Evolutionary conservation across 2,797 vertebrate genomes (phyloP).

Genomic region (Staurois parvus): DNA sequence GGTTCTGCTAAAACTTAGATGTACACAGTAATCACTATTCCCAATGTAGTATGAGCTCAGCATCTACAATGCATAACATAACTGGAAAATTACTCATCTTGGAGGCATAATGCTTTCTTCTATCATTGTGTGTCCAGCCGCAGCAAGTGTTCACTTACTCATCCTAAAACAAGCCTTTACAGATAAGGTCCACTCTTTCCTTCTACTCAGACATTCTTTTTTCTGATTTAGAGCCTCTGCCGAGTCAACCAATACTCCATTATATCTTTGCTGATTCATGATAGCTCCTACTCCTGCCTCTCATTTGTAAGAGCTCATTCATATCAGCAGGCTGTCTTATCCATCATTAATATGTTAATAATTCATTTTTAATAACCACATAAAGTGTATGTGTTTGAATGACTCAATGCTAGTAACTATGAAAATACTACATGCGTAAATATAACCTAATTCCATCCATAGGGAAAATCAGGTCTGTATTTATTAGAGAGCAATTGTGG

Average conservation of each 20-base stretch:
- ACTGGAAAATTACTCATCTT: conserved; percentile 33
- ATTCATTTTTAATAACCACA: too few relatives aligned
- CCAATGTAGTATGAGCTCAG: background rate
- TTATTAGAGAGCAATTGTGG: too few relatives aligned
- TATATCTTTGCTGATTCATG: conserved; percentile 45
- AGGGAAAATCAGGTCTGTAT: too few relatives aligned
- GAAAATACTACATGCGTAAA: too few relatives aligned
- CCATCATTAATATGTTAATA: too few relatives aligned
- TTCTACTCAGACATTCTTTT: background rate
- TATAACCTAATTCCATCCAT: too few relatives aligned
- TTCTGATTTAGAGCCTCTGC: background rate
- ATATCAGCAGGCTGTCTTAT: background rate
- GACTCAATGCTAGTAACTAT: too few relatives aligned
- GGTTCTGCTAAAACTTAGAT: background rate
- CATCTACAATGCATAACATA: background rate
- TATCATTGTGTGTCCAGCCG: conserved; percentile 19
- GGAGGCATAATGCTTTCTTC: conserved; percentile 12
- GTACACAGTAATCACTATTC: background rate
- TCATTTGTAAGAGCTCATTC: background rate
- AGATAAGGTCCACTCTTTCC: conserved; percentile 3
- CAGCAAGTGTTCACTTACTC: conserved; percentile 51
- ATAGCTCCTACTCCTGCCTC: conserved; percentile 6
- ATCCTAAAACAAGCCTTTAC: conserved; percentile 36
- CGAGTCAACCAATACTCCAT: background rate
- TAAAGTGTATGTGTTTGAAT: too few relatives aligned